A percentile compares a stretch with the other conserved stretches of the same genome.
Conservation (phyloP, 2,797 vertebrate species). For the Enoplosus armatus region DNA sequence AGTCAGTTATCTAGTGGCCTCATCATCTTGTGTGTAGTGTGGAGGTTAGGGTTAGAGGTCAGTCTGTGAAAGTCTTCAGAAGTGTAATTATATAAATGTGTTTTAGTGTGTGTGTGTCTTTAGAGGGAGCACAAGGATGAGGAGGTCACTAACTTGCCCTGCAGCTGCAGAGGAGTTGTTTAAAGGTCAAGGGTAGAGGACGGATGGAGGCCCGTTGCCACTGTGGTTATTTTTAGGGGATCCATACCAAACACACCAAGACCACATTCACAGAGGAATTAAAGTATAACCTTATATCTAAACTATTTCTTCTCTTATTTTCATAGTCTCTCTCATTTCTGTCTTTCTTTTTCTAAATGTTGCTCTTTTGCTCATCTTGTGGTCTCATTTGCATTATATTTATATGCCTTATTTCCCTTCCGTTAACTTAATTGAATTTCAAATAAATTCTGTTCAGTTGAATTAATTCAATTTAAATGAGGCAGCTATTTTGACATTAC, state of each 20-base stretch:
- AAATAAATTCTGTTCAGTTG: not conserved
- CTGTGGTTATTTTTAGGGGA: conserved; percentile 49
- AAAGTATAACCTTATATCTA: conserved; percentile 6
- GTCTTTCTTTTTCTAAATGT: not conserved
- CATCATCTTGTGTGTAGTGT: conserved; percentile 15
- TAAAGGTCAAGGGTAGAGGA: conserved; percentile 62
- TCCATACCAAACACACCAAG: conserved; percentile 9
- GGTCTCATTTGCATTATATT: not conserved
- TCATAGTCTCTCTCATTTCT: not conserved
- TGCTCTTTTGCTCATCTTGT: conserved; percentile 9
- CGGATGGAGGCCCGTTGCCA: conserved; percentile 10
- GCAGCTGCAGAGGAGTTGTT: conserved; percentile 44
- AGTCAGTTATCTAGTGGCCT: conserved; percentile 23
- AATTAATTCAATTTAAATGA: conserved; percentile 14
- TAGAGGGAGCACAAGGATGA: conserved; percentile 25
- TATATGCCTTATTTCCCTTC: not conserved
- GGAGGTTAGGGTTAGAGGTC: conserved; percentile 53
- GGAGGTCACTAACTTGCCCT: conserved; percentile 57
- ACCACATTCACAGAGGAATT: conserved; percentile 26
- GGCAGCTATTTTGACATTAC: not conserved
- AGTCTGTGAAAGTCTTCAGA: conserved; percentile 52
- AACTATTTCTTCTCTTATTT: not conserved
- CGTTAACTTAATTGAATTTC: not conserved
- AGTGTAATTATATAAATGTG: conserved; percentile 52
- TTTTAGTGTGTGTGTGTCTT: conserved; percentile 45